phyloP scores from a whole-genome alignment of 2,113 vertebrate genomes.

The Sminthopsis crassicaudata region DNA sequence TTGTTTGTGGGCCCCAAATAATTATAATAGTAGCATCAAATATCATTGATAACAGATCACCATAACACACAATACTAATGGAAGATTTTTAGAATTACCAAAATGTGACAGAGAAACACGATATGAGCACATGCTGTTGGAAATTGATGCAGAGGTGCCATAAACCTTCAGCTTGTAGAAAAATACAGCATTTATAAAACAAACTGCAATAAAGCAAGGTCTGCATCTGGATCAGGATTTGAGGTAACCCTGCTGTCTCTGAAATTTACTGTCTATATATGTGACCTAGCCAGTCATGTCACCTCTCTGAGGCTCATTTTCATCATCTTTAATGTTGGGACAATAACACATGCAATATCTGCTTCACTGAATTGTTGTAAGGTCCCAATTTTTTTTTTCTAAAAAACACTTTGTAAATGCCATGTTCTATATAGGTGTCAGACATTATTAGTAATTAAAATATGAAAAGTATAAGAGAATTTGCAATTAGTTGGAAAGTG shows the following conservation, averaged over 20 bases:
- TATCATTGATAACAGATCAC: neutral
- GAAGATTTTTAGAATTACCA: neutral
- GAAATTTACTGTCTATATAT: neutral
- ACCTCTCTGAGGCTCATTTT: neutral
- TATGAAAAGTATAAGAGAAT: neutral
- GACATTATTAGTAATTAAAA: neutral
- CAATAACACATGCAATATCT: neutral
- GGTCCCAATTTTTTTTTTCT: too few species aligned
- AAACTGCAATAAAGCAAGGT: neutral
- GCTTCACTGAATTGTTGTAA: neutral
- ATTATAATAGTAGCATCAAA: neutral
- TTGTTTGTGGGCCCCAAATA: neutral
- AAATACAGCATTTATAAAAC: neutral
- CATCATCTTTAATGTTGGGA: neutral
- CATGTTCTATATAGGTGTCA: neutral
- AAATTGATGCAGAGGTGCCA: neutral
- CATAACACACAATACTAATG: neutral
- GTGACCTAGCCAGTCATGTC: neutral
- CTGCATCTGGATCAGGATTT: neutral
- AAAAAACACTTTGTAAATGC: neutral
- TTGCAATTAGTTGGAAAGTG: neutral
- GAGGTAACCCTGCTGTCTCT: neutral
- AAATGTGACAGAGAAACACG: neutral
- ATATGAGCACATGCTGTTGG: neutral
- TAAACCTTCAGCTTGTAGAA: neutral